Percentiles rank a stretch among this genome's conserved stretches.
phyloP scores from a whole-genome alignment of 2,113 vertebrate genomes.

The Sorex araneus region DNA sequence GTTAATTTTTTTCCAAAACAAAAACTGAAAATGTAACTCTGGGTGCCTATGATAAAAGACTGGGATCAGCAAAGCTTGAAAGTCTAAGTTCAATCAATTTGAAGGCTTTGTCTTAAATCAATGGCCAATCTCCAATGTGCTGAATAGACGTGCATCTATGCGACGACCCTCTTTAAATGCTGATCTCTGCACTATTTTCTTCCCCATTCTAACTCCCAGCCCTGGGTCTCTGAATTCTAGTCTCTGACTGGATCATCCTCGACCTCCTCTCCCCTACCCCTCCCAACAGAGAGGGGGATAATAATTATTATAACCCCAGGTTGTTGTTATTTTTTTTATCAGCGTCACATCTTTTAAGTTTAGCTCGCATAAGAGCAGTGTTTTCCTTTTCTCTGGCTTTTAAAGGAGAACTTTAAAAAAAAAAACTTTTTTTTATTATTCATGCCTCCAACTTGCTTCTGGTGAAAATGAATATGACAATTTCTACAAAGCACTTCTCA shows the following conservation, averaged over 20 bases:
- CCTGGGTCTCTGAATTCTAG: not conserved
- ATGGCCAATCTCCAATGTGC: not conserved
- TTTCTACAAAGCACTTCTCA: not conserved
- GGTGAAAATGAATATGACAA: not conserved
- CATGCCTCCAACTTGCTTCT: not conserved
- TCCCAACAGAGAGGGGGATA: not conserved
- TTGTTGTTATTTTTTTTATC: not conserved
- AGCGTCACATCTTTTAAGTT: not conserved
- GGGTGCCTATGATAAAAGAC: not conserved
- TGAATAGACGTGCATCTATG: not conserved
- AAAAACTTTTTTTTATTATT: not conserved
- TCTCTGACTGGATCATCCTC: not conserved
- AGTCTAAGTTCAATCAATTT: not conserved
- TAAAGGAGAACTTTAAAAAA: conserved; percentile 6
- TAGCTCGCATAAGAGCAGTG: not conserved
- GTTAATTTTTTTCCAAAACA: not conserved
- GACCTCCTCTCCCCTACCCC: too few species aligned
- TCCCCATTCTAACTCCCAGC: not conserved
- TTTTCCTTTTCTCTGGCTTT: conserved; percentile 15
- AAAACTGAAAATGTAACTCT: not conserved
- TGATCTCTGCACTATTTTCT: not conserved
- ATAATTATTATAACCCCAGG: conserved; percentile 17
- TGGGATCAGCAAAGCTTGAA: conserved; percentile 9
- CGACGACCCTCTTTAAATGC: not conserved
- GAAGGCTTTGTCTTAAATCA: conserved; percentile 1